Evolutionary conservation across 2,888 invertebrate genomes (phyloP).

Genomic region (Ennomos quercinarius): DNA sequence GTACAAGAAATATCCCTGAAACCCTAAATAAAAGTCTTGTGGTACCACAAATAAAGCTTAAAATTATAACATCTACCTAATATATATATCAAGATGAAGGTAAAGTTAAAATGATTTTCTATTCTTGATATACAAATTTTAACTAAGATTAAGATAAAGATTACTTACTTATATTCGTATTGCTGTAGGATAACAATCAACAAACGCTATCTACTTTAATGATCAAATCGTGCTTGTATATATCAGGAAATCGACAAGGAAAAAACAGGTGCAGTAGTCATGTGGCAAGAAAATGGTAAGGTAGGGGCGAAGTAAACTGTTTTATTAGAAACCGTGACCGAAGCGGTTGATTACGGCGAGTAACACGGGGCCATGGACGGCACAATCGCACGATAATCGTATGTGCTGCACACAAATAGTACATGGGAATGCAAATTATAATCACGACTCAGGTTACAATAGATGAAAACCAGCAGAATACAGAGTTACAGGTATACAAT

Average conservation of each 20-base stretch:
- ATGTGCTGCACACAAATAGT: constrained; percentile 40
- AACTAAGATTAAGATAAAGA: too few relatives aligned
- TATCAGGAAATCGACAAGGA: constrained; percentile 33
- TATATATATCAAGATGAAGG: too few relatives aligned
- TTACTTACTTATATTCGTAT: not conserved
- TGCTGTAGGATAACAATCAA: constrained; percentile 20
- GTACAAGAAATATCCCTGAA: too few relatives aligned
- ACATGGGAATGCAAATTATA: constrained; percentile 45
- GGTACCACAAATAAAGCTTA: too few relatives aligned
- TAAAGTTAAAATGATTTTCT: too few relatives aligned
- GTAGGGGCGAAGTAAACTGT: constrained; percentile 28
- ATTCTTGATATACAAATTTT: too few relatives aligned
- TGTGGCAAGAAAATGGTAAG: constrained; percentile 35
- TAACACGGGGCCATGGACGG: constrained; percentile 49
- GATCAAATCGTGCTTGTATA: constrained; percentile 18
- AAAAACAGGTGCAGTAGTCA: constrained; percentile 21
- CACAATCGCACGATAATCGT: constrained; percentile 52
- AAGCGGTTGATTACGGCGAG: constrained; percentile 50
- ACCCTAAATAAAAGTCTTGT: too few relatives aligned
- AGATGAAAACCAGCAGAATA: constrained; percentile 26
- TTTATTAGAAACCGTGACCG: constrained; percentile 56
- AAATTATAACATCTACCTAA: too few relatives aligned
- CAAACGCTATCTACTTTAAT: constrained; percentile 14
- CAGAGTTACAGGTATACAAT: constrained; percentile 11
- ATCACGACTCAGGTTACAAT: constrained; percentile 45